Evolutionary conservation across 2,888 invertebrate species (phyloP).

Genomic region (Mesochorus sp.): DNA sequence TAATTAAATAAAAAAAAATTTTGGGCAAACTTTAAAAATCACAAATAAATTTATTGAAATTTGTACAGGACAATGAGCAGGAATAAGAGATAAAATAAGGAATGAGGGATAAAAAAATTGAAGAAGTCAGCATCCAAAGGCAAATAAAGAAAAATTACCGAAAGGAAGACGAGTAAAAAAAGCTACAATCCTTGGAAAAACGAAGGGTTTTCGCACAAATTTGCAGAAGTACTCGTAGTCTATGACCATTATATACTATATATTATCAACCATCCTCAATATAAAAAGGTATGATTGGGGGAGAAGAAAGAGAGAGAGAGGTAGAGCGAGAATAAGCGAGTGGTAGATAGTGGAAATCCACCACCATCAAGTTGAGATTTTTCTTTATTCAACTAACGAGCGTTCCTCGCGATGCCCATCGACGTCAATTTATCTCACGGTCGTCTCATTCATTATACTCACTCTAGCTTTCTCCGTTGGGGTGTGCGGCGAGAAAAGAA

Average conservation of each 20-base stretch:
- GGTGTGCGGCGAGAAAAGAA: constrained; percentile 7
- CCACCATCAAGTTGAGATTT: constrained; percentile 41
- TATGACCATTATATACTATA: constrained; percentile 21
- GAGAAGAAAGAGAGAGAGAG: constrained; percentile 2
- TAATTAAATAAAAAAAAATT: no score
- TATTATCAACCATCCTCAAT: background rate
- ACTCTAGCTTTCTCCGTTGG: constrained; percentile 5
- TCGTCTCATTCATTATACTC: constrained; percentile 50
- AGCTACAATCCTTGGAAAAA: background rate
- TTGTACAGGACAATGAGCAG: background rate
- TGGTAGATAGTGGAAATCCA: background rate
- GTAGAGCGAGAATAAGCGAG: constrained; percentile 19
- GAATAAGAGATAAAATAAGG: background rate
- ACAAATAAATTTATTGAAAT: no score
- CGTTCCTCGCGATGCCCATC: constrained; percentile 42
- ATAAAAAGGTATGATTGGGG: background rate
- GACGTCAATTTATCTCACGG: constrained; percentile 55
- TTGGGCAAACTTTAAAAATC: no score
- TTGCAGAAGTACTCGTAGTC: constrained; percentile 23
- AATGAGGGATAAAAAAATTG: background rate
- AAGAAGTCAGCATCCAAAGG: background rate
- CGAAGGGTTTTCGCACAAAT: constrained; percentile 2
- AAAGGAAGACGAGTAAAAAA: constrained; percentile 24
- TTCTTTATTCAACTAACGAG: constrained; percentile 61
- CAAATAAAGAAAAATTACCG: background rate